Conservation (phyloP, 2,797 vertebrate genomes). For the Pristis pectinata region DNA sequence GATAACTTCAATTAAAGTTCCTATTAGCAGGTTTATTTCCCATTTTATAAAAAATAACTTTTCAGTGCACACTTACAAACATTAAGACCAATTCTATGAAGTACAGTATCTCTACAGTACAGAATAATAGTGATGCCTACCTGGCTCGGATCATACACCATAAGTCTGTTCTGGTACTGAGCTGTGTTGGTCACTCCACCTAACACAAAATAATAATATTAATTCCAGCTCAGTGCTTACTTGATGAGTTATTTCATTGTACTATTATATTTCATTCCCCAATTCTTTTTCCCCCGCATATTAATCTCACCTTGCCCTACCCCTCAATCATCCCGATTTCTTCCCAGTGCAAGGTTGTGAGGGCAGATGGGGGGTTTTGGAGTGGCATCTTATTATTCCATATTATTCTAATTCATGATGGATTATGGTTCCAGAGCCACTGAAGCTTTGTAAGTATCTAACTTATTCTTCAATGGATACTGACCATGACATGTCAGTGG, state of each 20-base stretch:
- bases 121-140: slow-evolving; percentile 55
- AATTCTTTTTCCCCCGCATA: background rate
- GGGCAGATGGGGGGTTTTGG: background rate
- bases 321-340: background rate
- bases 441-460: background rate
- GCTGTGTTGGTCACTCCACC: slow-evolving; percentile 96
- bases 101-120: no score
- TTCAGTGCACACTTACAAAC: background rate
- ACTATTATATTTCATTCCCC: background rate
- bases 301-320: no score
- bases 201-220: slow-evolving; percentile 55
- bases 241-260: background rate
- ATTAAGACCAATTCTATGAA: background rate
- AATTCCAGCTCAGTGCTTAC: background rate
- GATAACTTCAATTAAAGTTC: background rate
- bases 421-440: background rate
- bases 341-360: background rate
- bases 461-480: background rate
- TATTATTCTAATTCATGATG: background rate
- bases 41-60: background rate
- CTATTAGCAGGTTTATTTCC: background rate
- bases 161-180: slow-evolving; percentile 93
- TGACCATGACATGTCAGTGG: no score
- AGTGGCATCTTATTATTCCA: background rate
- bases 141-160: slow-evolving; percentile 93